Conservation (phyloP, 2,113 vertebrate genomes). For the Garra rufa region DNA sequence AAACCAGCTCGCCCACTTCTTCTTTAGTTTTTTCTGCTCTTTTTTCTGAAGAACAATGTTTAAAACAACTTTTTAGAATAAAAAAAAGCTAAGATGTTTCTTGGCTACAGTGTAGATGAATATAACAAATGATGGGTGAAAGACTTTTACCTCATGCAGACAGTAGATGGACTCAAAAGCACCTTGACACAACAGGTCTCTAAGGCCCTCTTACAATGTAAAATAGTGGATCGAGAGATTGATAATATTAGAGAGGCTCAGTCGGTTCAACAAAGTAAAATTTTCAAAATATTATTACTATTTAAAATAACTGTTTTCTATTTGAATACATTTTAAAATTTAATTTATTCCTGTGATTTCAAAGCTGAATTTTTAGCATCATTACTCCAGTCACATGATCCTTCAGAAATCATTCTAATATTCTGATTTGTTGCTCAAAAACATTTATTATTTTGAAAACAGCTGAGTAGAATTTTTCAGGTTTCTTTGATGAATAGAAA, state of each 20-base stretch:
- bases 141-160: slow-evolving; percentile 83
- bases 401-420: too few relatives aligned
- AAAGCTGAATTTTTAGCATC: too few relatives aligned
- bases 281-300: too few relatives aligned
- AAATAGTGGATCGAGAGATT: slow-evolving; percentile 12
- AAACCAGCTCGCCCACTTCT: slow-evolving; percentile 82
- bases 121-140: not conserved
- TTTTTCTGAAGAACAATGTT: slow-evolving; percentile 60
- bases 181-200: slow-evolving; percentile 70
- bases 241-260: not conserved
- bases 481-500: too few relatives aligned
- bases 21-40: slow-evolving; percentile 63
- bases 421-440: too few relatives aligned
- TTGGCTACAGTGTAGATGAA: not conserved
- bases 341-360: too few relatives aligned
- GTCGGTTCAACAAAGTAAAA: too few relatives aligned
- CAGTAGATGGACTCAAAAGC: slow-evolving; percentile 87
- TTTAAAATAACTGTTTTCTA: too few relatives aligned
- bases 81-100: not conserved
- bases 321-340: too few relatives aligned
- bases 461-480: too few relatives aligned
- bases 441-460: too few relatives aligned
- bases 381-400: too few relatives aligned
- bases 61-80: not conserved
- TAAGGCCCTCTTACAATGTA: slow-evolving; percentile 74